phyloP scores from a whole-genome alignment of 2,888 invertebrate genomes.

The Quadriops clusia region DNA sequence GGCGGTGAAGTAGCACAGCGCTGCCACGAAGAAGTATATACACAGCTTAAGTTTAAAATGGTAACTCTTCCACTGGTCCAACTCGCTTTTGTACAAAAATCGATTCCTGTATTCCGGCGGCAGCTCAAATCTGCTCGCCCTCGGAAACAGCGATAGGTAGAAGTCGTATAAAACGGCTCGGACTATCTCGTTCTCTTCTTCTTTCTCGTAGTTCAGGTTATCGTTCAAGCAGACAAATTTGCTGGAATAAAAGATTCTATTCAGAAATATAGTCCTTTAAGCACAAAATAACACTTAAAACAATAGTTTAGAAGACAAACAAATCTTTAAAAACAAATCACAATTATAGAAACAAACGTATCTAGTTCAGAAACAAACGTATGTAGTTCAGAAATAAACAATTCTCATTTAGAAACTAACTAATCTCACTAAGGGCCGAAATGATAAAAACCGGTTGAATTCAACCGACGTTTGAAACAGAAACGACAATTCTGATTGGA shows the following conservation, averaged over 20 bases:
- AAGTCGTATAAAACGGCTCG: slow-evolving; percentile 61
- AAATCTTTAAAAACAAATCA: neutral
- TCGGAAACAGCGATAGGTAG: slow-evolving; percentile 60
- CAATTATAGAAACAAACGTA: slow-evolving; percentile 1
- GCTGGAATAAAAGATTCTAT: slow-evolving; percentile 43
- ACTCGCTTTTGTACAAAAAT: slow-evolving; percentile 46
- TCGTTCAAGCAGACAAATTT: slow-evolving; percentile 76
- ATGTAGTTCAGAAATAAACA: no score
- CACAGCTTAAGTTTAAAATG: slow-evolving; percentile 30
- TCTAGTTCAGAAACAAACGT: no score
- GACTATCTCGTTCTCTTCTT: slow-evolving; percentile 52
- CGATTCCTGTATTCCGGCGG: slow-evolving; percentile 57
- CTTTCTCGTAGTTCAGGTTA: slow-evolving; percentile 53
- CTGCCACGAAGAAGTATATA: slow-evolving; percentile 21
- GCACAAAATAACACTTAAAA: no score
- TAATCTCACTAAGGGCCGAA: no score
- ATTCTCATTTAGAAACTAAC: no score
- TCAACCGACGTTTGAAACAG: no score
- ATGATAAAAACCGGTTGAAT: no score
- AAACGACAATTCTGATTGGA: no score
- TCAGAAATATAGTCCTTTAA: no score
- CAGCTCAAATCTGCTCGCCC: slow-evolving; percentile 59
- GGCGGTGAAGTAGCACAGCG: no score
- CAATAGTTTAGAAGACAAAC: no score
- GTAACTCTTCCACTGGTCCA: slow-evolving; percentile 43